Evolutionary conservation across 2,797 vertebrate species (phyloP).

Genomic region (Sebastes alutus): DNA sequence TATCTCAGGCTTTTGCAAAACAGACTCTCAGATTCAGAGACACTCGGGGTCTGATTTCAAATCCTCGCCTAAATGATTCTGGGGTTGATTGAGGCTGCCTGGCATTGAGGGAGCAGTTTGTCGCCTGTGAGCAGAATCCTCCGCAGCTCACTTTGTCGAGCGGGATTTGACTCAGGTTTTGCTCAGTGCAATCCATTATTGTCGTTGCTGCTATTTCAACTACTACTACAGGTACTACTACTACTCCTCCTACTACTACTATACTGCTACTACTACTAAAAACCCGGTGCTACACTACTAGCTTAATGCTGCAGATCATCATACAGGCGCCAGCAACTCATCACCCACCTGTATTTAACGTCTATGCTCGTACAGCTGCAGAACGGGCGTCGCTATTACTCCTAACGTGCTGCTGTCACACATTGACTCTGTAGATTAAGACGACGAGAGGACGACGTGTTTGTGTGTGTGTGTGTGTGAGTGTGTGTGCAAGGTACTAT

Average conservation of each 20-base stretch:
- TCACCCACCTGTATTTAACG: conserved; percentile 28
- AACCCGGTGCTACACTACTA: conserved; percentile 75
- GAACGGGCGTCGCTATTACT: conserved; percentile 40
- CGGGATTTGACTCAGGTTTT: conserved; percentile 80
- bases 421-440: conserved; percentile 24
- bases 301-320: conserved; percentile 71
- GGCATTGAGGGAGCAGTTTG: conserved; percentile 34
- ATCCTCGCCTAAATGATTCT: conserved; percentile 42
- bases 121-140: conserved; percentile 44
- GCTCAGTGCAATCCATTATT: conserved; percentile 73
- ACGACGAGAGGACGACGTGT: not conserved
- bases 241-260: conserved; percentile 28
- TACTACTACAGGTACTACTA: conserved; percentile 56
- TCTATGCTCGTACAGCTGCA: conserved; percentile 59
- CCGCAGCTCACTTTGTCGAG: conserved; percentile 59
- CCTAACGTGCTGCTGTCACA: conserved; percentile 33
- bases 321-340: conserved; percentile 64
- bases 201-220: conserved; percentile 78
- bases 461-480: not conserved
- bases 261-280: conserved; percentile 55
- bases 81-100: conserved; percentile 60
- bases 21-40: conserved; percentile 25
- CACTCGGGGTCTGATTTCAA: conserved; percentile 22
- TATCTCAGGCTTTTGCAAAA: conserved; percentile 74
- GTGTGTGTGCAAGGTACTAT: not conserved